Conservation (phyloP, 2,888 invertebrate species). For the Gymnoscelis rufifasciata region DNA sequence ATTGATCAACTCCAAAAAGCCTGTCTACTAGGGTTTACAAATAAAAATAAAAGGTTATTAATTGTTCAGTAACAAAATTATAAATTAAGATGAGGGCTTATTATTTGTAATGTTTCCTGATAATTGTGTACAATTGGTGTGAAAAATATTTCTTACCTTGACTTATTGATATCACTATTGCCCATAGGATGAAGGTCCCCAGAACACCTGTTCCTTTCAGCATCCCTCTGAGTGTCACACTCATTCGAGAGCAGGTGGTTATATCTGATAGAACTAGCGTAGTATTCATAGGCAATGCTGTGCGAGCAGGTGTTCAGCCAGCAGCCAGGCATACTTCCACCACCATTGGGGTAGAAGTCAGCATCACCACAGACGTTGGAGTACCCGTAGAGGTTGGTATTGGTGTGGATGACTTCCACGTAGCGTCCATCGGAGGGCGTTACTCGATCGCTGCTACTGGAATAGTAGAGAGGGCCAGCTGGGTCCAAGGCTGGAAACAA, state of each 20-base stretch:
- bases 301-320: conserved; percentile 52
- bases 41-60: too few relatives aligned
- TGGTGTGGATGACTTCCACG: conserved; percentile 67
- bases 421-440: conserved; percentile 47
- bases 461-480: conserved; percentile 57
- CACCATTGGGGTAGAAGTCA: conserved; percentile 62
- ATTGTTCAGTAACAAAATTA: too few relatives aligned
- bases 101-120: too few relatives aligned
- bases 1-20: too few relatives aligned
- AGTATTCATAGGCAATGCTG: conserved; percentile 44
- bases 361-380: conserved; percentile 49
- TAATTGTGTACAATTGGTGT: too few relatives aligned
- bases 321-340: conserved; percentile 57
- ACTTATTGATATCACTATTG: conserved; percentile 46
- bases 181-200: conserved; percentile 47
- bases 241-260: conserved; percentile 47
- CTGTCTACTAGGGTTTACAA: too few relatives aligned
- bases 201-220: conserved; percentile 38
- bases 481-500: conserved; percentile 63
- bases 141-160: conserved; percentile 33
- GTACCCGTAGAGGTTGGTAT: conserved; percentile 44
- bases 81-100: too few relatives aligned
- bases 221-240: conserved; percentile 41
- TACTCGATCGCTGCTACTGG: conserved; percentile 39
- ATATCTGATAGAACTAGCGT: conserved; percentile 49